Conservation (phyloP, 2,888 invertebrate species). For the Lobophora halterata region DNA sequence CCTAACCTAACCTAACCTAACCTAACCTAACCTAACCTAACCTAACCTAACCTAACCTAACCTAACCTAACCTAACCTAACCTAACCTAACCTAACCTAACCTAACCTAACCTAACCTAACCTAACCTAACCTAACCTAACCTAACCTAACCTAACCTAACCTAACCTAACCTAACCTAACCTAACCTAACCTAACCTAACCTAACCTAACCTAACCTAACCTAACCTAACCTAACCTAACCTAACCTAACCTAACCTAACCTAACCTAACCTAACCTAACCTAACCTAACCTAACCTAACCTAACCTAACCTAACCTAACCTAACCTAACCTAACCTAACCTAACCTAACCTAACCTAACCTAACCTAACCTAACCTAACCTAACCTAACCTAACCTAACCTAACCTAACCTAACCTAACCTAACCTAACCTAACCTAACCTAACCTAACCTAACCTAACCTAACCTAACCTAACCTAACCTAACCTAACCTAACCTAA, state of each 20-base stretch:
- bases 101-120: no score
- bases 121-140: no score
- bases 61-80: no score
- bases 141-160: no score
- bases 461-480: constrained; percentile 34
- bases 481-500: constrained; percentile 36
- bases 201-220: constrained; percentile 7
- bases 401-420: constrained; percentile 22
- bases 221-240: constrained; percentile 9
- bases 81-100: no score
- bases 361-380: constrained; percentile 7
- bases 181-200: no score
- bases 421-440: constrained; percentile 25
- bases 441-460: constrained; percentile 35
- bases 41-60: no score
- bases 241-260: constrained; percentile 3
- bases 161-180: no score
- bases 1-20: no score
- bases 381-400: constrained; percentile 5
- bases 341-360: constrained; percentile 17
- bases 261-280: constrained; percentile 7
- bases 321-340: constrained; percentile 10
- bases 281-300: constrained; percentile 13
- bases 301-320: constrained; percentile 1
- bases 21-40: no score